Evolutionary conservation across 1,140 invertebrate genomes (phyloP).

Genomic region (Acromyrmex echinatior): DNA sequence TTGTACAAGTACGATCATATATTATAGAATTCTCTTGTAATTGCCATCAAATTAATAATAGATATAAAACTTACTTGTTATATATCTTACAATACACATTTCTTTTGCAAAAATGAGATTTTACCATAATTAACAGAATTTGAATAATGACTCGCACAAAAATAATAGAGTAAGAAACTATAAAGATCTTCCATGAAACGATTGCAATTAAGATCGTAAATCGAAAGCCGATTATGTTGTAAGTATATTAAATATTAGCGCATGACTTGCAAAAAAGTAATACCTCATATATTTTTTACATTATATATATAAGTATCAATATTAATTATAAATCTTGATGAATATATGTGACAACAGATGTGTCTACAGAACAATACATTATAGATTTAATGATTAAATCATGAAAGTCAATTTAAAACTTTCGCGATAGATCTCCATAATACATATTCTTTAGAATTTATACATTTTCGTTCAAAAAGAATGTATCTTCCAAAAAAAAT

Average conservation of each 20-base stretch:
- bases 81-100: neutral
- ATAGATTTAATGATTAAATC: neutral
- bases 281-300: neutral
- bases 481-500: neutral
- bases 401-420: conserved; percentile 7
- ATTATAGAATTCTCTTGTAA: neutral
- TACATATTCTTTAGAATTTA: neutral
- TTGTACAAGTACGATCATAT: conserved; percentile 16
- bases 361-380: neutral
- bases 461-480: neutral
- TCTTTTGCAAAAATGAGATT: neutral
- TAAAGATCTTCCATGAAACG: neutral
- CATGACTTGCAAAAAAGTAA: conserved; percentile 16
- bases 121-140: conserved; percentile 16
- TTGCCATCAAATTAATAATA: conserved; percentile 22
- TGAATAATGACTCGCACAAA: neutral
- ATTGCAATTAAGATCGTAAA: conserved; percentile 17
- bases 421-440: neutral
- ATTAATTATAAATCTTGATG: conserved; percentile 12
- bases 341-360: neutral
- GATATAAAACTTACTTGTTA: conserved; percentile 32
- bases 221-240: neutral
- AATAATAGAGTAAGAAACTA: neutral
- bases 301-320: conserved; percentile 1
- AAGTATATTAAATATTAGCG: neutral